phyloP scores from a whole-genome alignment of 2,888 invertebrate genomes.

The Xanthorhoe designata region DNA sequence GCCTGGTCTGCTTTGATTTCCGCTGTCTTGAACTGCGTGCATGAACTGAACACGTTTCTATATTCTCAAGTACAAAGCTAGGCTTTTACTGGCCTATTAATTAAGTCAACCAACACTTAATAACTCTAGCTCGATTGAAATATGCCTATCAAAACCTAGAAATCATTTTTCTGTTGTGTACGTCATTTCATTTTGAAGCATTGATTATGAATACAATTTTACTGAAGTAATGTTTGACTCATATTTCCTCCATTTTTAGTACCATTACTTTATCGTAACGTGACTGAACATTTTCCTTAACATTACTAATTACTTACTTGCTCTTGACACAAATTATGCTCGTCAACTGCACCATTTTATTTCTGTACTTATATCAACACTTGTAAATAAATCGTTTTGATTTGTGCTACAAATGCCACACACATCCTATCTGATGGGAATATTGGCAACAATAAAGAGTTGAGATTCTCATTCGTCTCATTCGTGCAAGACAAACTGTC shows the following conservation, averaged over 20 bases:
- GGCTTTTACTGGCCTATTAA: background rate
- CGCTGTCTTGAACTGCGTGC: conserved; percentile 47
- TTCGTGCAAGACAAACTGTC: conserved; percentile 37
- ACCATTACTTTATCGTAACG: conserved; percentile 1
- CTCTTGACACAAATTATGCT: conserved; percentile 58
- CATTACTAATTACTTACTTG: conserved; percentile 51
- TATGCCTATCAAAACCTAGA: background rate
- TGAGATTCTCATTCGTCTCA: conserved; percentile 31
- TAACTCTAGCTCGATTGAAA: background rate
- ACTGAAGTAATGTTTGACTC: background rate
- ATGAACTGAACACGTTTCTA: conserved; percentile 5
- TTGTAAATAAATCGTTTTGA: conserved; percentile 8
- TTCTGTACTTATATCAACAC: conserved; percentile 18
- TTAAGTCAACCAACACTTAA: conserved; percentile 3
- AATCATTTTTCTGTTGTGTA: conserved; percentile 3
- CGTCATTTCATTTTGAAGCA: conserved; percentile 13
- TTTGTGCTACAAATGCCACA: conserved; percentile 17
- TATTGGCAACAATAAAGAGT: conserved; percentile 18
- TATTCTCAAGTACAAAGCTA: background rate
- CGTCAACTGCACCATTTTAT: conserved; percentile 58
- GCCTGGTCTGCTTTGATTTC: conserved; percentile 51
- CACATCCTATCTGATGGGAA: conserved; percentile 25
- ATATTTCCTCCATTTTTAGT: background rate
- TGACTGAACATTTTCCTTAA: conserved; percentile 15
- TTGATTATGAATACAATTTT: background rate